Evolutionary conservation across 1,140 invertebrate genomes (phyloP).

Genomic region (Matsumurasca onukii): DNA sequence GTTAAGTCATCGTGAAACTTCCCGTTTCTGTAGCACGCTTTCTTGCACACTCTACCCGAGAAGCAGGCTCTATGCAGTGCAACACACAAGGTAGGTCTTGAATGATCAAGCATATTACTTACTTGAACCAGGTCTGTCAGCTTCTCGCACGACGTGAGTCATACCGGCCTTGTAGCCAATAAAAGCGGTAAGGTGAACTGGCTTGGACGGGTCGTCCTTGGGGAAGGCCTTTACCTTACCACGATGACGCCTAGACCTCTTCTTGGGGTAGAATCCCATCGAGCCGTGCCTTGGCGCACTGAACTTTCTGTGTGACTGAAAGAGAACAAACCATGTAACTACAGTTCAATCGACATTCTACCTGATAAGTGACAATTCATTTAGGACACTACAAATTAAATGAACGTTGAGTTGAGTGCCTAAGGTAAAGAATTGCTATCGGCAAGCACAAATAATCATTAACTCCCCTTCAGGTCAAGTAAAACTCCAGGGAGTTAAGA

Average conservation of each 20-base stretch:
- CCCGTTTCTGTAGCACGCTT: neutral
- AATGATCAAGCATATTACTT: conserved; percentile 52
- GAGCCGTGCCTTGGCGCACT: conserved; percentile 99
- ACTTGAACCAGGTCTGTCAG: conserved; percentile 99
- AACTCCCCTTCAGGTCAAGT: too few species aligned
- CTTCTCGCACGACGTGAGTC: conserved; percentile 99
- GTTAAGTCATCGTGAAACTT: too few species aligned
- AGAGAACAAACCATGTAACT: too few species aligned
- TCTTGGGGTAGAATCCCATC: conserved; percentile 99
- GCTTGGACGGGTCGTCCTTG: conserved; percentile 96
- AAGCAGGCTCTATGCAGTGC: neutral
- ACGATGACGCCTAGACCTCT: conserved; percentile 91
- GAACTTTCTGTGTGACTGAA: conserved; percentile 99
- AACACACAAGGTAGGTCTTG: neutral
- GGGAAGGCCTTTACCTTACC: conserved; percentile 99
- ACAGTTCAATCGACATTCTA: too few species aligned
- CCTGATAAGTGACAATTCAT: too few species aligned
- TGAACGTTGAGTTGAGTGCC: too few species aligned
- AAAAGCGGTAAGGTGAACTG: conserved; percentile 97
- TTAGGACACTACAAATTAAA: too few species aligned
- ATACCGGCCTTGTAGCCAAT: conserved; percentile 99
- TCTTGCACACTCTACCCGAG: neutral
- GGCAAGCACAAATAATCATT: too few species aligned
- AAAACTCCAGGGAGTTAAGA: too few species aligned
- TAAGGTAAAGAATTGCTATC: too few species aligned